Conservation (phyloP, 2,113 vertebrate genomes). For the Pachycephala philippinensis region DNA sequence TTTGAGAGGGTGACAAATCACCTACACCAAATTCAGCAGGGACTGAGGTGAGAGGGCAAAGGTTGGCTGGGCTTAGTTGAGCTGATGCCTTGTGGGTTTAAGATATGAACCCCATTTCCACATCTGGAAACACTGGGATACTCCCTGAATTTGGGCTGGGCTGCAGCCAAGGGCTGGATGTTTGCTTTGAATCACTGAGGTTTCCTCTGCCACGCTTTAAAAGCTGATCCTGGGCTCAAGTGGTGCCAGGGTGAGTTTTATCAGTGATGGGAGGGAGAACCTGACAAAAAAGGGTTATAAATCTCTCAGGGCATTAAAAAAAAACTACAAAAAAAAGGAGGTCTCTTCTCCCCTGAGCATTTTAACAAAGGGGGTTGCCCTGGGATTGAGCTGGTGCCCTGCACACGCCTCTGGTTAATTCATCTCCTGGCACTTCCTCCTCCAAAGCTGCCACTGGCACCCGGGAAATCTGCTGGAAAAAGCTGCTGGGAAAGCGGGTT, state of each 20-base stretch:
- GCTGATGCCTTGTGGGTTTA: neutral
- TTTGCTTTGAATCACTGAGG: neutral
- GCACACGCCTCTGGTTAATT: neutral
- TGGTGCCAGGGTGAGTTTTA: neutral
- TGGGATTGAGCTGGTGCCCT: neutral
- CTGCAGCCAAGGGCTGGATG: neutral
- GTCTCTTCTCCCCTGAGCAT: neutral
- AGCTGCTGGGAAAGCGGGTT: neutral
- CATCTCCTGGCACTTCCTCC: neutral
- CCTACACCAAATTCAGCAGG: accelerated
- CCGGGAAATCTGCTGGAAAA: neutral
- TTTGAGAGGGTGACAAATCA: neutral
- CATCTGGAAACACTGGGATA: neutral
- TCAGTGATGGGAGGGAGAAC: neutral
- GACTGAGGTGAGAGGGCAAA: neutral
- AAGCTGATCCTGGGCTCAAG: neutral
- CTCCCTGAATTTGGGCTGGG: neutral
- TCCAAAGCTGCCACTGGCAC: neutral
- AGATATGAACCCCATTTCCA: neutral
- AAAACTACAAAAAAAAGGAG: neutral
- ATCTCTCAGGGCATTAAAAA: neutral
- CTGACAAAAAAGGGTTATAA: neutral
- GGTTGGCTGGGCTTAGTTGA: neutral
- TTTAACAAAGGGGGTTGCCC: neutral
- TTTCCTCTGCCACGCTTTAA: neutral